These are phyloP conservation scores for Perizoma affinitatum DNA, from an alignment of 2,888 invertebrate species.

Conservation along the genomic window DNA sequence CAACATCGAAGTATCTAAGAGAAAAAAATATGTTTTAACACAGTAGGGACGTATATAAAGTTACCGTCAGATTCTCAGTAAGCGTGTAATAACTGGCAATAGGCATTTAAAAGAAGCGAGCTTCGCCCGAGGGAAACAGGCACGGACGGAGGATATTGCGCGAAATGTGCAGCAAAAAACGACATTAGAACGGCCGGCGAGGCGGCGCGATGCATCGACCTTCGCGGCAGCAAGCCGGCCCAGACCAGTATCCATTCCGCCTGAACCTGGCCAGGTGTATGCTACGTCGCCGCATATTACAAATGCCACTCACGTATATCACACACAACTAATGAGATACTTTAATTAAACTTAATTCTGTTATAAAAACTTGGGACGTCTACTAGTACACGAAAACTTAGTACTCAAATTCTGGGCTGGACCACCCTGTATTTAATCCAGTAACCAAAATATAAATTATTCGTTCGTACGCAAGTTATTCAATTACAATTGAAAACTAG, in stretches of 20 bases:
- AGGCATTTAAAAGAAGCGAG: slow-evolving; percentile 38
- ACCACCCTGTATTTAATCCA: background rate
- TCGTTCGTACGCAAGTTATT: no score
- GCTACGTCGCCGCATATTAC: slow-evolving; percentile 21
- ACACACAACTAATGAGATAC: slow-evolving; percentile 24
- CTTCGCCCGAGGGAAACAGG: slow-evolving; percentile 39
- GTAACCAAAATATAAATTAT: no score
- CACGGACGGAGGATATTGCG: slow-evolving; percentile 34
- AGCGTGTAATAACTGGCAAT: slow-evolving; percentile 29
- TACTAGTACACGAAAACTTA: background rate
- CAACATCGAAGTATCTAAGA: no score
- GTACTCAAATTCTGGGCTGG: background rate
- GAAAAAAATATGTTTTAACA: slow-evolving; percentile 4
- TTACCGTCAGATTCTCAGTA: slow-evolving; percentile 22
- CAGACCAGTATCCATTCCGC: slow-evolving; percentile 17
- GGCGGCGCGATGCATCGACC: slow-evolving; percentile 61
- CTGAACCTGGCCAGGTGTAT: slow-evolving; percentile 49
- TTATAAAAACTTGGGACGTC: background rate
- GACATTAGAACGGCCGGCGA: slow-evolving; percentile 60
- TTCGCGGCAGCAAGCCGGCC: slow-evolving; percentile 48
- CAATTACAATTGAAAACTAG: background rate
- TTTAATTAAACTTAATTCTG: slow-evolving; percentile 8
- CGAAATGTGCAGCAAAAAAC: slow-evolving; percentile 53
- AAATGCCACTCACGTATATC: slow-evolving; percentile 22
- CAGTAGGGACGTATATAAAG: slow-evolving; percentile 18